Percentiles rank a stretch among this genome's conserved stretches.
Evolutionary conservation across 1,140 invertebrate genomes (phyloP).

Genomic region (Drosophila arawakana): DNA sequence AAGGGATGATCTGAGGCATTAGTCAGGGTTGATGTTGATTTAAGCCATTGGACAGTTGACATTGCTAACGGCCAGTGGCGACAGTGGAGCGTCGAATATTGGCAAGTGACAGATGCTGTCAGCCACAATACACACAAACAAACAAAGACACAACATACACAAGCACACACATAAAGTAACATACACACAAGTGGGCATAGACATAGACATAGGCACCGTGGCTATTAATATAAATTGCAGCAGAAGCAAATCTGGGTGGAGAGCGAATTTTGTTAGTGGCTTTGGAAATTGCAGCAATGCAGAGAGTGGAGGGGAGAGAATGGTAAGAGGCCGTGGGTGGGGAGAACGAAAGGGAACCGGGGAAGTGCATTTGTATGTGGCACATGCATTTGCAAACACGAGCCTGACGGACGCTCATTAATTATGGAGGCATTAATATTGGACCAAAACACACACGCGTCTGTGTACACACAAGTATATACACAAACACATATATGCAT

Average conservation of each 20-base stretch:
- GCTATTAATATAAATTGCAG: constrained; percentile 46
- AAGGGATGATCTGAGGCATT: neutral
- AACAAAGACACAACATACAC: constrained; percentile 28
- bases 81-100: constrained; percentile 43
- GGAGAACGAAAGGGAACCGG: neutral
- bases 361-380: constrained; percentile 39
- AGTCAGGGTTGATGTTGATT: constrained; percentile 61
- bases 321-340: neutral
- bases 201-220: neutral
- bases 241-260: neutral
- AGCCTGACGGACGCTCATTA: constrained; percentile 72
- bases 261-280: constrained; percentile 40
- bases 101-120: constrained; percentile 82
- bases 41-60: constrained; percentile 65
- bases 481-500: constrained; percentile 3
- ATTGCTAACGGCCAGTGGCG: constrained; percentile 45
- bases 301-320: neutral
- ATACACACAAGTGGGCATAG: constrained; percentile 3
- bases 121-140: constrained; percentile 76
- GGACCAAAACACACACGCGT: constrained; percentile 45
- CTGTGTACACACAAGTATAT: constrained; percentile 25
- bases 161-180: neutral
- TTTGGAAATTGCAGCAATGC: constrained; percentile 40
- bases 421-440: constrained; percentile 68
- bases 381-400: constrained; percentile 74